Conservation (phyloP, 2,888 invertebrate species). For the Cepaea hortensis region DNA sequence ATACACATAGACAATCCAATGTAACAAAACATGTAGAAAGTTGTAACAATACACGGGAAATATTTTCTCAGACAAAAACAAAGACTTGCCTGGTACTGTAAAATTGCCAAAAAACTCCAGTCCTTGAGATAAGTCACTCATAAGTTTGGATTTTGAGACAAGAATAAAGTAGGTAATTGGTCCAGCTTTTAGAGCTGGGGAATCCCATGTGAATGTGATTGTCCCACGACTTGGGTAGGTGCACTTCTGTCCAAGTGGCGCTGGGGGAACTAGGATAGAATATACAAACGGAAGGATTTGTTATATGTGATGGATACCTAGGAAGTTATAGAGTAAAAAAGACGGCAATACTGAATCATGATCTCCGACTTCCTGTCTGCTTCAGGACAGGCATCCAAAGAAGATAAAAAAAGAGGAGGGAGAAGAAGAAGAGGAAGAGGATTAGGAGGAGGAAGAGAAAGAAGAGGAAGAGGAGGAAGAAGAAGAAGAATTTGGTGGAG, state of each 20-base stretch:
- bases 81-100: neutral
- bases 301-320: too few relatives aligned
- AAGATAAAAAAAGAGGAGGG: too few relatives aligned
- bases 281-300: neutral
- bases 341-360: too few relatives aligned
- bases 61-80: neutral
- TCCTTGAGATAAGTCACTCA: neutral
- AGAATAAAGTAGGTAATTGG: slow-evolving; percentile 10
- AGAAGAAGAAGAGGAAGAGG: too few relatives aligned
- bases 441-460: neutral
- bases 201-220: slow-evolving; percentile 9
- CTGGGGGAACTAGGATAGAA: neutral
- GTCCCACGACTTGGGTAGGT: neutral
- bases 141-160: neutral
- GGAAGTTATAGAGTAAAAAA: too few relatives aligned
- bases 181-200: neutral
- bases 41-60: neutral
- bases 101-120: neutral
- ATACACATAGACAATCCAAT: neutral
- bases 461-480: too few relatives aligned
- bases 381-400: too few relatives aligned
- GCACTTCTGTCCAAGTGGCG: slow-evolving; percentile 16
- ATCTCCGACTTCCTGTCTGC: too few relatives aligned
- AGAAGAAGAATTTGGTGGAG: too few relatives aligned
- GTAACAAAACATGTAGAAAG: neutral